Evolutionary conservation across 2,888 invertebrate species (phyloP).

Genomic region (Hecatera dysodea): DNA sequence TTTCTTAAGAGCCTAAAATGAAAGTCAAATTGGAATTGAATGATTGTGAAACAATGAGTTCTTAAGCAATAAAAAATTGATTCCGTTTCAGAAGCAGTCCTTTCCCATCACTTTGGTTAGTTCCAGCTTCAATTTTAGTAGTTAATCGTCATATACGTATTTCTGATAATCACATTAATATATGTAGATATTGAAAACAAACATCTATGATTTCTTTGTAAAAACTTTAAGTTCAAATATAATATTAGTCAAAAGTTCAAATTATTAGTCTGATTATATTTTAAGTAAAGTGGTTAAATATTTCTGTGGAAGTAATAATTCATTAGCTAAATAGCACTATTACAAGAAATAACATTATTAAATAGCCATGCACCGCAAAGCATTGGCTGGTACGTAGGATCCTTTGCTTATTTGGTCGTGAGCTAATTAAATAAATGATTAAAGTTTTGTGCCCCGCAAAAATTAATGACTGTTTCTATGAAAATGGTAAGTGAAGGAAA

Average conservation of each 20-base stretch:
- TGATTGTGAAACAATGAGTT: conserved; percentile 11
- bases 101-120: conserved; percentile 67
- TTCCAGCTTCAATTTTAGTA: conserved; percentile 52
- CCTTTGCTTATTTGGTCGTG: background rate
- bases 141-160: background rate
- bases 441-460: background rate
- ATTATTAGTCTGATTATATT: background rate
- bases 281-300: background rate
- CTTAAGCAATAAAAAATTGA: conserved; percentile 6
- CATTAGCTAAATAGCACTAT: background rate
- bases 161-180: background rate
- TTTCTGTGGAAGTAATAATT: background rate
- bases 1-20: background rate
- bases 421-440: background rate
- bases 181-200: no score
- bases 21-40: background rate
- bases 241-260: background rate
- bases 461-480: background rate
- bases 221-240: background rate
- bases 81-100: conserved; percentile 32
- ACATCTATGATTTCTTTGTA: background rate
- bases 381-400: background rate
- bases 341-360: background rate
- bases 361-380: background rate
- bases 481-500: background rate